Conservation (phyloP, 2,888 invertebrate genomes). For the Mylabris sibirica region DNA sequence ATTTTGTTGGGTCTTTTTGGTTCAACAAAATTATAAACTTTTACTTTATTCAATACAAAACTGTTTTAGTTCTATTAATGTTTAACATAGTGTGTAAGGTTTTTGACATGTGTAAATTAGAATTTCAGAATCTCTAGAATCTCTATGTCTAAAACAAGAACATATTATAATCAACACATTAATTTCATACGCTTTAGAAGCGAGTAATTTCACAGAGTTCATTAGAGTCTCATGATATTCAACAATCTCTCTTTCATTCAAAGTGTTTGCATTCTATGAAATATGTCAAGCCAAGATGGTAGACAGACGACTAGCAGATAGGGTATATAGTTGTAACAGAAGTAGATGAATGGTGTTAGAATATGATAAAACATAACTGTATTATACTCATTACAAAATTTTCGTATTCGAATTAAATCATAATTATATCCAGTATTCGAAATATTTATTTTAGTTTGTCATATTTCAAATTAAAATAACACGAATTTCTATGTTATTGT, state of each 20-base stretch:
- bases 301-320: slow-evolving; percentile 18
- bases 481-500: neutral
- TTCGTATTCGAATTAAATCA: slow-evolving; percentile 29
- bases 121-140: neutral
- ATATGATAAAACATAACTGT: neutral
- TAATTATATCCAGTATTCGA: slow-evolving; percentile 35
- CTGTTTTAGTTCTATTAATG: neutral
- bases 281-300: slow-evolving; percentile 39
- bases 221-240: slow-evolving; percentile 21
- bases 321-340: slow-evolving; percentile 29
- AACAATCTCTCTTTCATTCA: slow-evolving; percentile 27
- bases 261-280: slow-evolving; percentile 30
- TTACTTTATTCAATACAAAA: neutral
- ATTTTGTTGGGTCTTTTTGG: too few relatives aligned
- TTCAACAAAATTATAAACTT: neutral
- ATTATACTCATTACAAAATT: neutral
- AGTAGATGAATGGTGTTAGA: neutral
- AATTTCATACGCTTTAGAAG: slow-evolving; percentile 19
- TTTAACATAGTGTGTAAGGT: neutral
- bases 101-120: slow-evolving; percentile 5
- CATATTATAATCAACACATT: slow-evolving; percentile 12
- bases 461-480: slow-evolving; percentile 26
- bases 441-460: slow-evolving; percentile 35
- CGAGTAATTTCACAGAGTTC: slow-evolving; percentile 17
- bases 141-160: slow-evolving; percentile 11